Evolutionary conservation across 1,140 invertebrate genomes (phyloP).

Genomic region (Bombus superbus): DNA sequence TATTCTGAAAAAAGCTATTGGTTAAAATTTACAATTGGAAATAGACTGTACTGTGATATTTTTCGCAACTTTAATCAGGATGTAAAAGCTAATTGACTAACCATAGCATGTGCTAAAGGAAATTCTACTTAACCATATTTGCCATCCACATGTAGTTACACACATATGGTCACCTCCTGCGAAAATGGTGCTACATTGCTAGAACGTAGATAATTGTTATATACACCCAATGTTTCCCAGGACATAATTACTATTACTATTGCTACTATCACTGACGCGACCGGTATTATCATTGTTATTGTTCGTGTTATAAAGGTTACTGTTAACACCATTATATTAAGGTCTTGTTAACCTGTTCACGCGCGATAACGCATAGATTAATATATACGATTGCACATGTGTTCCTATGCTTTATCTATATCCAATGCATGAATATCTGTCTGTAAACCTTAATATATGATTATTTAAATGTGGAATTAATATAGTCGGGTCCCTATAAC

Average conservation of each 20-base stretch:
- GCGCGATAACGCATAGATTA: background rate
- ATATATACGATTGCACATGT: background rate
- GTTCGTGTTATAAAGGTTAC: slow-evolving; percentile 13
- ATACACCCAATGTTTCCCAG: background rate
- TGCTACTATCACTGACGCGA: background rate
- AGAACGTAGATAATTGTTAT: slow-evolving; percentile 15
- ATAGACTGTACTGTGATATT: background rate
- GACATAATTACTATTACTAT: slow-evolving; percentile 15
- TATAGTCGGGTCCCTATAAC: too few species aligned
- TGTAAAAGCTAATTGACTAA: background rate
- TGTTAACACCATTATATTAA: slow-evolving; percentile 24
- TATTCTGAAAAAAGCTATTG: background rate
- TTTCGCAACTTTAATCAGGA: background rate
- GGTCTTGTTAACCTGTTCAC: slow-evolving; percentile 5
- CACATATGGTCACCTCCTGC: background rate
- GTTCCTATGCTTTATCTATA: background rate
- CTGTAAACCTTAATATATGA: background rate
- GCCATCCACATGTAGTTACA: background rate
- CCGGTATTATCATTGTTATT: slow-evolving; percentile 1
- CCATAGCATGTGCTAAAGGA: background rate
- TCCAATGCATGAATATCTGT: background rate
- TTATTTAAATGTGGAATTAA: background rate
- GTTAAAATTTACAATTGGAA: background rate
- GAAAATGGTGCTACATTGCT: background rate
- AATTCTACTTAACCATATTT: background rate